Base-by-base conservation (phyloP, 2,888 invertebrate species). In the Gari tellinella region DNA sequence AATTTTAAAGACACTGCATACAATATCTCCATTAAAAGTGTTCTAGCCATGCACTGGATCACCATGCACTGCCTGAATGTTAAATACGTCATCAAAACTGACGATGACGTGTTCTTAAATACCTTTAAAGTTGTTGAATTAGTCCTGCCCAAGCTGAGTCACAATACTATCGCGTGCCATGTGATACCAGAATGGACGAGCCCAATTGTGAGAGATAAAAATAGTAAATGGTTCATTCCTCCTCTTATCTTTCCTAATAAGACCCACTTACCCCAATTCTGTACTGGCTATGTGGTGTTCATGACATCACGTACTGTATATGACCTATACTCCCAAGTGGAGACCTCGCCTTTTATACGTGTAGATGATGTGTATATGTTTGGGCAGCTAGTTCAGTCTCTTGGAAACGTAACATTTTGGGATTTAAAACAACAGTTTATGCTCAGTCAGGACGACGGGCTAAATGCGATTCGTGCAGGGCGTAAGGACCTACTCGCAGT, bases 401-500 rank as follows among this genome's bases (percentile, higher is more conserved):
- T 81, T 12, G 62, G 60, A 25, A 67, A 81, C 26, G 68, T 85
- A 8, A 62, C 70, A 8, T 84, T 76, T 57, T 65, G 86, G 17
- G 78, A 84, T 62, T 57, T 97, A 79, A 93, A 97, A 7, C 97
- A 97, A 92, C 97, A 97, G 92, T 97, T 98, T 66, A 97, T 96
- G 5, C 93, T 97, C 58, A 97, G 97, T 46, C 72, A 68, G 55
- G 73, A 77, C 31, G 31, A 51, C 23, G 82, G 70, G 10, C 31
- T 31, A 10, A 10, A 10, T 31, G 31, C 31, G 5, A 7, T 31
- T 31, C 31, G 31, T 31, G 4, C 31, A 7, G 31, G 31, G 5
- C 31, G 31, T 10, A 31, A 31, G 10, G 31, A 31, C 31, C 4
- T 31, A 31, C 31, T 31, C 5, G 31, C 31, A 7, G 31, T 31